Evolutionary conservation across 2,888 invertebrate species (phyloP).

Genomic region (Monoplex corrugatus): DNA sequence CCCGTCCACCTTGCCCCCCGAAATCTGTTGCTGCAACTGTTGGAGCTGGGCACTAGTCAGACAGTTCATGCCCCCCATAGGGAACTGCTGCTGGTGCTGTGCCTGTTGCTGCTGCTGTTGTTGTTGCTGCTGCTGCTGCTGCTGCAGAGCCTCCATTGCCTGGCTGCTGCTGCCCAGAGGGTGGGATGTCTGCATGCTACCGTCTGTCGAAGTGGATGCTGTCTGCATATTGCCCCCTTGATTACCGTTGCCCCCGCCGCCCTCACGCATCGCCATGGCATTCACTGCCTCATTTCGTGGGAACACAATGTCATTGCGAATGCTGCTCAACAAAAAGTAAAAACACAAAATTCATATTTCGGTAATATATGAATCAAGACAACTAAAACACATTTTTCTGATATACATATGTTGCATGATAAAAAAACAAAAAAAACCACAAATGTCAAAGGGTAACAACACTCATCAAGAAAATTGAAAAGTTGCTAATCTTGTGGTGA

Average conservation of each 20-base stretch:
- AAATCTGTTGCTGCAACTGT: conserved; percentile 46
- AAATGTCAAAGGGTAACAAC: no score
- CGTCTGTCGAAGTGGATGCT: conserved; percentile 54
- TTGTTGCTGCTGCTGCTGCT: conserved; percentile 50
- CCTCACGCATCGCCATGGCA: conserved; percentile 50
- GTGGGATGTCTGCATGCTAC: conserved; percentile 55
- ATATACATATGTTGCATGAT: no score
- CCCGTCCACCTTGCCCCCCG: conserved; percentile 38
- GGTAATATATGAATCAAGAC: background rate
- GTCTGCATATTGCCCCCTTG: conserved; percentile 34
- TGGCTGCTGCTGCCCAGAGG: conserved; percentile 52
- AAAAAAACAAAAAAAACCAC: no score
- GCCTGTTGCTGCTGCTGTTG: conserved; percentile 47
- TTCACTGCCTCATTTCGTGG: conserved; percentile 52
- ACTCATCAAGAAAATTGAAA: no score
- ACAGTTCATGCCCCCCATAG: conserved; percentile 53
- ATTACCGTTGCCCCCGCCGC: conserved; percentile 29
- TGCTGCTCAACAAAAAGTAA: conserved; percentile 33
- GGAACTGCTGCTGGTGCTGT: conserved; percentile 49
- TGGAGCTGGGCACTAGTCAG: conserved; percentile 50
- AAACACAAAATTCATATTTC: background rate
- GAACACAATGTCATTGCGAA: conserved; percentile 52
- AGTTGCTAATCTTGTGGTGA: no score
- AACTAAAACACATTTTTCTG: background rate
- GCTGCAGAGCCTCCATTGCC: conserved; percentile 31